These are phyloP conservation scores for Holacanthella duospinosa DNA, from an alignment of 2,888 invertebrate genomes.

Conservation along the genomic window DNA sequence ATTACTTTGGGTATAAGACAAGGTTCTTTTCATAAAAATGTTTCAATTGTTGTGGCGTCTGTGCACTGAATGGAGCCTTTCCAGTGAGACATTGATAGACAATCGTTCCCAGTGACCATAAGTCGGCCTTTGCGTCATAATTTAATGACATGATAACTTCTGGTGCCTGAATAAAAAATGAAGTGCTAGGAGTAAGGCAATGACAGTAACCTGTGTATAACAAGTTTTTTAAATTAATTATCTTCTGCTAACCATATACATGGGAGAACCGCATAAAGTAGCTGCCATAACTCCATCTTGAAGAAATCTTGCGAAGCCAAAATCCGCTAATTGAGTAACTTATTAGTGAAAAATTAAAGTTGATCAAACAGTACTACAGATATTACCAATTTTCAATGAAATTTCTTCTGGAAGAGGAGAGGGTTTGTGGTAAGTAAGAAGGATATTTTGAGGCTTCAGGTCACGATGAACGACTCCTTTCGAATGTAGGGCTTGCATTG, in stretches of 20 bases:
- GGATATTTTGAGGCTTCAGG: slow-evolving; percentile 97
- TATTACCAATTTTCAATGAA: slow-evolving; percentile 81
- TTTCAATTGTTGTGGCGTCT: slow-evolving; percentile 93
- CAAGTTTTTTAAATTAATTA: slow-evolving; percentile 13
- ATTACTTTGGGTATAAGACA: slow-evolving; percentile 78
- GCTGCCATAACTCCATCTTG: slow-evolving; percentile 99
- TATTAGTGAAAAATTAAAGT: slow-evolving; percentile 7
- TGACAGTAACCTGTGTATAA: background rate
- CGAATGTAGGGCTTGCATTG: slow-evolving; percentile 91
- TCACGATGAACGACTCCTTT: slow-evolving; percentile 98
- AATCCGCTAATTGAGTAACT: slow-evolving; percentile 64
- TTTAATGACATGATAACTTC: slow-evolving; percentile 98
- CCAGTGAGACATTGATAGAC: slow-evolving; percentile 97
- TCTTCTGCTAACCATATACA: slow-evolving; percentile 98
- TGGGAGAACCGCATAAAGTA: slow-evolving; percentile 96
- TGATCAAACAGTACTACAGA: background rate
- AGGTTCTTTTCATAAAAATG: slow-evolving; percentile 92
- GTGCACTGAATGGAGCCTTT: slow-evolving; percentile 96
- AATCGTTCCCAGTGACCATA: slow-evolving; percentile 98
- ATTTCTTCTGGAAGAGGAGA: slow-evolving; percentile 66
- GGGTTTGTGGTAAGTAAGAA: slow-evolving; percentile 72
- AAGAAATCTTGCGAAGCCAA: slow-evolving; percentile 96
- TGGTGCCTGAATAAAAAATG: slow-evolving; percentile 58
- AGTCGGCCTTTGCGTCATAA: slow-evolving; percentile 97
- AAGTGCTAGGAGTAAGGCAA: slow-evolving; percentile 5